A percentile compares a stretch with the other conserved stretches of the same genome.
phyloP scores from a whole-genome alignment of 2,113 vertebrate genomes.

The Melanotaenia duboulayi region DNA sequence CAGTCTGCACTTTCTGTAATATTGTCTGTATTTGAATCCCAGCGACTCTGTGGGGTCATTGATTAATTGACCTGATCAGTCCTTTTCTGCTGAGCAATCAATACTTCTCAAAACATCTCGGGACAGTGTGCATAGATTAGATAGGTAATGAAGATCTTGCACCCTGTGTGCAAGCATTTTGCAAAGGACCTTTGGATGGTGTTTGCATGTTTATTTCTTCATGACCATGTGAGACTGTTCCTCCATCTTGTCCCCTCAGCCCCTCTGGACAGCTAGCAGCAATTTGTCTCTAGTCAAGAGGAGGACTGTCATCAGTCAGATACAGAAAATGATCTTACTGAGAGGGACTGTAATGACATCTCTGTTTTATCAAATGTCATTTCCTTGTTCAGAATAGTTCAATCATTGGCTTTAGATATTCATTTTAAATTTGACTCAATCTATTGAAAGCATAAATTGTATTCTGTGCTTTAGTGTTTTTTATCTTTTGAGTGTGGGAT shows the following conservation, averaged over 20 bases:
- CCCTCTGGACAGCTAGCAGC: conserved; percentile 12
- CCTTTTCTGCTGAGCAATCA: conserved; percentile 65
- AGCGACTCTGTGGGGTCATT: conserved; percentile 33
- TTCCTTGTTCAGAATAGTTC: neutral
- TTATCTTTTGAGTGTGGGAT: neutral
- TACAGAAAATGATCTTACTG: neutral
- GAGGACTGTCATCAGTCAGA: neutral
- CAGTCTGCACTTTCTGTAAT: conserved; percentile 47
- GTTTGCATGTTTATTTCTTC: conserved; percentile 19
- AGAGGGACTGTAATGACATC: neutral
- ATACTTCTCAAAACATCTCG: conserved; percentile 42
- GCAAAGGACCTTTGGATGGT: conserved; percentile 1
- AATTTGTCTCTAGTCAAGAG: neutral
- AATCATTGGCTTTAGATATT: conserved; percentile 1
- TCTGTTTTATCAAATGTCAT: neutral
- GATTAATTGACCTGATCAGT: conserved; percentile 58
- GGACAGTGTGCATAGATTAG: conserved; percentile 49
- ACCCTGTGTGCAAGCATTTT: conserved; percentile 39
- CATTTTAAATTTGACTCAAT: conserved; percentile 15
- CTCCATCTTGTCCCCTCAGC: neutral
- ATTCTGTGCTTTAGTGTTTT: neutral
- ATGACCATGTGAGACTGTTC: neutral
- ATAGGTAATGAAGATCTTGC: conserved; percentile 71
- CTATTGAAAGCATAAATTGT: neutral
- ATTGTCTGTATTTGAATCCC: conserved; percentile 42